Base-by-base conservation (phyloP, 2,888 invertebrate species). In the Tenthredo notha region DNA sequence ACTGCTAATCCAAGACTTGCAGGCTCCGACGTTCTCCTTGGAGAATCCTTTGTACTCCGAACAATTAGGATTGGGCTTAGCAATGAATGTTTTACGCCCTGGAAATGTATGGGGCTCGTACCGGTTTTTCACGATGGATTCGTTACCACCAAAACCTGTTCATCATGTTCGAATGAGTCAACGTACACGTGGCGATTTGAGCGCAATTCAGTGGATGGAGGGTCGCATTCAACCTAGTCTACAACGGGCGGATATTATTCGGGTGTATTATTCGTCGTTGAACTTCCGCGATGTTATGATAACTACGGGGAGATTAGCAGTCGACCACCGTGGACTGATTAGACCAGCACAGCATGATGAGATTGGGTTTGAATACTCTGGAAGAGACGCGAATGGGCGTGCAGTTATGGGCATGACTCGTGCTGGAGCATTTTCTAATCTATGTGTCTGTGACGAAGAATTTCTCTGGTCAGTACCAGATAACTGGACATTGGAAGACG, bases 261-360 rank as follows among this genome's bases (percentile, higher is more conserved):
- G 98, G 89, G 98, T 98, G 93, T 95, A 96, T 91, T 97, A 96
- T 91, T 94, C 97, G 0, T 95, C 98, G 0, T 92, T 98, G 21
- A 98, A 98, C 94, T 98, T 98, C 95, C 96, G 98, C 90, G 98
- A 99, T 92, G 95, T 99, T 0, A 99, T 99, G 99, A 94, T 98
- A 0, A 98, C 98, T 0, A 98, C 98, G 0, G 99, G 98, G 0
- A 98, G 98, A 90, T 95, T 99, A 7, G 96, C 97, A 9, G 95
- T 96, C 0, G 98, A 99, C n/a, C n/a, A n/a, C n/a, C 92, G 37
- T 7, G 7, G 37, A 2, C 37, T 1, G 43, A 95, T 2, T 2
- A 94, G 96, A n/a, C 91, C 95, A 37, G 94, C 95, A 12, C 88
- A 92, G 88, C 95, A 95, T 85, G 95, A 95, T 89, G 94, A 96